Evolutionary conservation across 2,797 vertebrate genomes (phyloP).

Genomic region (Smutsia gigantea): DNA sequence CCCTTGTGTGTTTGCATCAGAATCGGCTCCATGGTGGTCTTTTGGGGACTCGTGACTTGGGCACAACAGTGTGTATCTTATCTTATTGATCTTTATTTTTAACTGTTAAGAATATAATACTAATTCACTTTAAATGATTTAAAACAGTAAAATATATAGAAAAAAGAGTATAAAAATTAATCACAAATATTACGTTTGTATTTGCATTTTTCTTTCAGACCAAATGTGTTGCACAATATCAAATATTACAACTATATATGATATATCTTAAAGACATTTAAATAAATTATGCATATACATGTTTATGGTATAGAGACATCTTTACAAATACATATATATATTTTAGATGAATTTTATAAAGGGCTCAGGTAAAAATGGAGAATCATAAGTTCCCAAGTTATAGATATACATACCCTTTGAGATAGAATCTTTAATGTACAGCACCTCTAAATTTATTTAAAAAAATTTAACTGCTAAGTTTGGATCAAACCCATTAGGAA

Average conservation of each 20-base stretch:
- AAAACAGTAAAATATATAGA: not conserved
- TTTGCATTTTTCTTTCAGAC: not conserved
- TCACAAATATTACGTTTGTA: not conserved
- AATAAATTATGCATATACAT: not conserved
- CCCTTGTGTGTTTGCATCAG: too few species aligned
- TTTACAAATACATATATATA: too few species aligned
- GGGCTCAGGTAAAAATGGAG: too few species aligned
- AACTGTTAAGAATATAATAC: not conserved
- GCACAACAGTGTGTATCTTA: not conserved
- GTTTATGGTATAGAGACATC: too few species aligned
- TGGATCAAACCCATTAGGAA: not conserved
- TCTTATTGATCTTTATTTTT: not conserved
- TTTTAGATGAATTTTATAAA: too few species aligned
- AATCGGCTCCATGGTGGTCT: too few species aligned
- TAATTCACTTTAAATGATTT: not conserved
- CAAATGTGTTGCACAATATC: not conserved
- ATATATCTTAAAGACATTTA: not conserved
- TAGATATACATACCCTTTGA: too few species aligned
- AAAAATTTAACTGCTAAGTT: not conserved
- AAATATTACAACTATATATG: not conserved
- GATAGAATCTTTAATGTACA: not conserved
- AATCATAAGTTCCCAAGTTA: too few species aligned
- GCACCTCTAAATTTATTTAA: not conserved
- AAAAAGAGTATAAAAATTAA: not conserved
- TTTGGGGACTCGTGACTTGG: too few species aligned